Evolutionary conservation across 2,797 vertebrate genomes (phyloP).

Genomic region (Tinamus major): DNA sequence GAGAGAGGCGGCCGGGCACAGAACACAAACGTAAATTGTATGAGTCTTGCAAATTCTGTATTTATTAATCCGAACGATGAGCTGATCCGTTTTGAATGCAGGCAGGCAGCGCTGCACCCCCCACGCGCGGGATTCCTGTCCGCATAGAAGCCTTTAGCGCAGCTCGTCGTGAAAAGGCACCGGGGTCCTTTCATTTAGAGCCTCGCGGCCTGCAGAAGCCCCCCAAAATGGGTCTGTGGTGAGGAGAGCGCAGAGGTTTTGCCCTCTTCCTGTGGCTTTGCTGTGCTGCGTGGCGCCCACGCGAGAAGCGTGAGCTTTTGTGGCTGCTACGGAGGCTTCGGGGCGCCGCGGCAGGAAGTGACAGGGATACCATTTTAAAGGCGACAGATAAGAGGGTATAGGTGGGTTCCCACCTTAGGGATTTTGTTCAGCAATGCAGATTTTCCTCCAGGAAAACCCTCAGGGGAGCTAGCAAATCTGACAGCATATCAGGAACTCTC

Average conservation of each 20-base stretch:
- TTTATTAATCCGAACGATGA: too few relatives aligned
- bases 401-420: background rate
- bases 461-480: background rate
- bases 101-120: too few relatives aligned
- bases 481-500: background rate
- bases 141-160: too few relatives aligned
- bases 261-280: background rate
- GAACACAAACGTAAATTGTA: too few relatives aligned
- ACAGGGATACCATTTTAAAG: background rate
- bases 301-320: background rate
- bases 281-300: background rate
- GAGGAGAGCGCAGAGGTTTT: background rate
- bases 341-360: background rate
- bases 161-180: background rate
- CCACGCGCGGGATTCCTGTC: background rate
- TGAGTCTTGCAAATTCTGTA: too few relatives aligned
- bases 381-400: background rate
- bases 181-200: background rate
- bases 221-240: background rate
- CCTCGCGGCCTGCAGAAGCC: fast-evolving
- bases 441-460: background rate
- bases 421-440: background rate
- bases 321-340: background rate
- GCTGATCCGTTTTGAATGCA: too few relatives aligned
- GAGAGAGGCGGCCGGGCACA: too few relatives aligned